phyloP scores from a whole-genome alignment of 2,797 vertebrate species.

The Hafferia zeledoni region DNA sequence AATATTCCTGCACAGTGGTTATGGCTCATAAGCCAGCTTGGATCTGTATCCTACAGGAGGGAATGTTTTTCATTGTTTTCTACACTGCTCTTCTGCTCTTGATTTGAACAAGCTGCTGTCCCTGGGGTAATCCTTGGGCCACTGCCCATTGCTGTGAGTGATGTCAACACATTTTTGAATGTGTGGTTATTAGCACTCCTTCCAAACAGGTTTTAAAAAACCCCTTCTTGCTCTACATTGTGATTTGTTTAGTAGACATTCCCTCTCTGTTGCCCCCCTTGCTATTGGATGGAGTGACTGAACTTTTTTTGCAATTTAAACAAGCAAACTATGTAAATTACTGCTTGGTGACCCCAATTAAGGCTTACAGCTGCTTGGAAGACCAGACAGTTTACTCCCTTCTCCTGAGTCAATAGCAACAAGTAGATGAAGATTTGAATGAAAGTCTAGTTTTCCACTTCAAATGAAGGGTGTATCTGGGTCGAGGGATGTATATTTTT shows the following conservation, averaged over 20 bases:
- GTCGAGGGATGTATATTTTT: background rate
- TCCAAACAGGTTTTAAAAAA: constrained; percentile 66
- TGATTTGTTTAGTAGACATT: constrained; percentile 22
- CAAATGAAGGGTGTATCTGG: background rate
- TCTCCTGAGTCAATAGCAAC: background rate
- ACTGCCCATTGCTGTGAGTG: constrained; percentile 48
- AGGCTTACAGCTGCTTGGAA: constrained; percentile 36
- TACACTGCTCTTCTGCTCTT: constrained; percentile 25
- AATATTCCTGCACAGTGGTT: constrained; percentile 7
- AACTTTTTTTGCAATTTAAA: constrained; percentile 56
- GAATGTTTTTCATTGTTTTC: constrained; percentile 53
- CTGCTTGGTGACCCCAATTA: constrained; percentile 34
- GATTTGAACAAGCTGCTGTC: constrained; percentile 67
- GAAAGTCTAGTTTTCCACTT: background rate
- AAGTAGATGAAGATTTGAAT: background rate
- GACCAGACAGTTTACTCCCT: background rate
- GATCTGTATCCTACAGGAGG: background rate
- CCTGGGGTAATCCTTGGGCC: constrained; percentile 36
- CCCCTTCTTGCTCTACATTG: background rate
- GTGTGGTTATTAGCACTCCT: constrained; percentile 44
- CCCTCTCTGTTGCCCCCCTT: background rate
- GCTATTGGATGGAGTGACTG: background rate
- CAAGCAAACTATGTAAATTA: constrained; percentile 31
- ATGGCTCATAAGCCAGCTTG: background rate
- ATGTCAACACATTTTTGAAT: constrained; percentile 67